Evolutionary conservation across 2,888 invertebrate species (phyloP).

Genomic region (Drosophila mimetica): DNA sequence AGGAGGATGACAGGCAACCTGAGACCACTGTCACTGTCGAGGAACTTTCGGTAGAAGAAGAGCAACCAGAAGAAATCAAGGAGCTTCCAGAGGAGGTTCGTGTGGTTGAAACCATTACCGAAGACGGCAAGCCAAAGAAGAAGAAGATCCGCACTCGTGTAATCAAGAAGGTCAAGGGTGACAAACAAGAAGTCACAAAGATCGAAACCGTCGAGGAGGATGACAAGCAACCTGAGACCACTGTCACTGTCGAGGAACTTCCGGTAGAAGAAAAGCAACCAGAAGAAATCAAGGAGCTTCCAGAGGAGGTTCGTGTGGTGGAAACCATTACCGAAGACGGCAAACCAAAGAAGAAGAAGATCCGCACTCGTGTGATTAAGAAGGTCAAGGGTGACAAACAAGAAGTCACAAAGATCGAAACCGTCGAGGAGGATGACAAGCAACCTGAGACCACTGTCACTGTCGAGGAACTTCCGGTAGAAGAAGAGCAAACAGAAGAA

Average conservation of each 20-base stretch:
- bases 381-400: constrained; percentile 6
- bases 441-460: background rate
- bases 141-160: constrained; percentile 43
- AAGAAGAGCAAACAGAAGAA: background rate
- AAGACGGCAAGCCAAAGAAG: constrained; percentile 7
- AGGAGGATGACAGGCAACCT: constrained; percentile 5
- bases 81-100: constrained; percentile 7
- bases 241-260: background rate
- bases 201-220: constrained; percentile 6
- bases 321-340: background rate
- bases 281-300: background rate
- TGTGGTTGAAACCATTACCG: constrained; percentile 2
- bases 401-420: constrained; percentile 4
- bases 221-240: background rate
- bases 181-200: constrained; percentile 36
- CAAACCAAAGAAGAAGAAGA: background rate
- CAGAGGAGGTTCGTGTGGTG: no score
- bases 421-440: constrained; percentile 2
- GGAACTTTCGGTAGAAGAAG: background rate
- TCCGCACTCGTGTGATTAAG: constrained; percentile 1
- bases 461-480: background rate
- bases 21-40: background rate
- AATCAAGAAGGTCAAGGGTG: constrained; percentile 45
- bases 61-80: background rate
- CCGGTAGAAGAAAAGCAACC: background rate